Base-by-base conservation (phyloP, 2,797 vertebrate genomes). In the Atherinosoma microstoma region DNA sequence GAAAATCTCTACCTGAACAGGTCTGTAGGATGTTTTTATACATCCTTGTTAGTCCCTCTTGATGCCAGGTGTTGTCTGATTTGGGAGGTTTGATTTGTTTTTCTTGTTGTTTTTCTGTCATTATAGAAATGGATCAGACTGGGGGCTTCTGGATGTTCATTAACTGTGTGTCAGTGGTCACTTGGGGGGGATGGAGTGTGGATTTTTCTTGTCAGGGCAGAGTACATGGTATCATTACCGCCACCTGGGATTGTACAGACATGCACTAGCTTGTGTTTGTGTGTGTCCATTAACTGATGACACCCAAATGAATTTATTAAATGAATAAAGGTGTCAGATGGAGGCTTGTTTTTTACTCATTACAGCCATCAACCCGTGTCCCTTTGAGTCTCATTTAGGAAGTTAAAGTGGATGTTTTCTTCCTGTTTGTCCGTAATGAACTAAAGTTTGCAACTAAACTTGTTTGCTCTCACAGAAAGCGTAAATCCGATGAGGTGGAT, bases 401-500 rank as follows among this genome's bases (percentile, higher is more conserved):
- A 66, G 75, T 76, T 73, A 6, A 61, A 65, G 62, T 70, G 53
- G 42, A 53, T 80, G n/a, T 76, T 71, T 78, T 64, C 18, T 64
- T 29, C 2, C n/a, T 62, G 27, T 54, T 58, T 38, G 27, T 57
- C n/a, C 12, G 27, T 22, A 20, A 10, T 29, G 32, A 64, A 57
- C 32, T 18, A 42, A 70, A 70, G 40, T 76, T 71, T 73, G 27
- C 2, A 57, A 36, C 66, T 64, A 18, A 45, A 24, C 22, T 70
- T 62, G 4, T 64, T 89, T 58, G 73, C 30, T 88, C 6, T 77
- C 20, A 40, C 85, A 99, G 98, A 78, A 99, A 99, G 80, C 96
- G 97, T 64, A 97, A 97, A 90, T 86, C 85, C 0, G 97, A 99
- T 15, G 95, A 96, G 27, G 29, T 91, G 64, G 95, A 95, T 11